Conservation (phyloP, 2,888 invertebrate species). For the Crocallis elinguaria region DNA sequence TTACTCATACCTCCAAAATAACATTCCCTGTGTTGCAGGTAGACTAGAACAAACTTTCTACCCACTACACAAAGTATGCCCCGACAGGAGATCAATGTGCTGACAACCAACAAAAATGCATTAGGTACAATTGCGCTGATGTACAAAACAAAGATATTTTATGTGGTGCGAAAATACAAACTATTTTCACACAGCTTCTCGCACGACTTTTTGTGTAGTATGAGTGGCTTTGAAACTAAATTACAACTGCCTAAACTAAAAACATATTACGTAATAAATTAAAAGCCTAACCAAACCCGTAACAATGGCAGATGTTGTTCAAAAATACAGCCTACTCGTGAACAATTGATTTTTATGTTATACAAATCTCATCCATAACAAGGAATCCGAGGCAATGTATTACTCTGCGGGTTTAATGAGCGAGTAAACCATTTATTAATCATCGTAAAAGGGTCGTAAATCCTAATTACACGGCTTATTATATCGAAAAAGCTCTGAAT, state of each 20-base stretch:
- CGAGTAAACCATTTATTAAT: constrained; percentile 61
- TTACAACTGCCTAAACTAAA: not conserved
- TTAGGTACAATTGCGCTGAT: too few relatives aligned
- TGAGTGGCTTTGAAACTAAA: too few relatives aligned
- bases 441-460: constrained; percentile 76
- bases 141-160: too few relatives aligned
- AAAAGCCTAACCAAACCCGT: not conserved
- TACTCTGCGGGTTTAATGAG: constrained; percentile 61
- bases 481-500: constrained; percentile 67
- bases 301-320: not conserved
- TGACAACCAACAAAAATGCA: too few relatives aligned
- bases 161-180: too few relatives aligned
- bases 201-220: too few relatives aligned
- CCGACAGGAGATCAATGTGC: too few relatives aligned
- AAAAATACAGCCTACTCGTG: constrained; percentile 4
- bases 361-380: constrained; percentile 58
- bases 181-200: too few relatives aligned
- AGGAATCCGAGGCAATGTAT: constrained; percentile 55
- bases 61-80: too few relatives aligned
- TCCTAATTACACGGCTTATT: constrained; percentile 80
- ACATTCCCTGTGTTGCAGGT: too few relatives aligned
- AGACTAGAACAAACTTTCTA: too few relatives aligned
- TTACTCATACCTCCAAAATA: too few relatives aligned
- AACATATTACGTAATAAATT: not conserved
- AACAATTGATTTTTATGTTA: constrained; percentile 23